Percentiles rank a stretch among this genome's conserved stretches.
phyloP scores from a whole-genome alignment of 2,888 invertebrate species.

The Stomorhina lunata region DNA sequence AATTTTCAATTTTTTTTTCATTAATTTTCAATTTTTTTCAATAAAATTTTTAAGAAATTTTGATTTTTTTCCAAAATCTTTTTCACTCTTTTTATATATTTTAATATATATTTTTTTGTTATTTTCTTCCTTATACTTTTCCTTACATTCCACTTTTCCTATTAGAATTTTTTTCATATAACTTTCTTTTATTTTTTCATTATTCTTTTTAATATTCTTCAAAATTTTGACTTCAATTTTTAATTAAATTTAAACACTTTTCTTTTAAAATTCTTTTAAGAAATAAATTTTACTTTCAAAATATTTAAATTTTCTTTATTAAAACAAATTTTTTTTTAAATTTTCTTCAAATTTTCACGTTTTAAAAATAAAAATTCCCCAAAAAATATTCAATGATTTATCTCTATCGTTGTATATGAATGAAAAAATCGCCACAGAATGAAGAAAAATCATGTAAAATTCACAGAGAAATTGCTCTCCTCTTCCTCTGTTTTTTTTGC shows the following conservation, averaged over 20 bases:
- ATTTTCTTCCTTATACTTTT: no score
- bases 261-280: not conserved
- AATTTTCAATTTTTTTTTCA: no score
- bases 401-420: slow-evolving; percentile 48
- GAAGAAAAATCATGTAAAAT: slow-evolving; percentile 4
- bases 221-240: no score
- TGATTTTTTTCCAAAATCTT: no score
- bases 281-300: not conserved
- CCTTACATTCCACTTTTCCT: no score
- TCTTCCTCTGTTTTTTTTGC: slow-evolving; percentile 34
- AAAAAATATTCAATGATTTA: slow-evolving; percentile 15
- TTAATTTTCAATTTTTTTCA: no score
- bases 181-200: no score
- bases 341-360: not conserved
- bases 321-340: not conserved
- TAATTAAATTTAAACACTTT: not conserved
- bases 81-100: no score
- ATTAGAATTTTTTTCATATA: no score
- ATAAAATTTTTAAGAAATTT: no score
- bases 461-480: slow-evolving; percentile 5
- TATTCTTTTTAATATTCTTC: no score
- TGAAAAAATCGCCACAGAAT: slow-evolving; percentile 49
- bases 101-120: not conserved
- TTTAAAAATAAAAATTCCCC: slow-evolving; percentile 26
- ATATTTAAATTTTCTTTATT: not conserved